These are phyloP conservation scores for Aepyceros melampus DNA, from an alignment of 2,113 vertebrate species.

Conservation along the genomic window DNA sequence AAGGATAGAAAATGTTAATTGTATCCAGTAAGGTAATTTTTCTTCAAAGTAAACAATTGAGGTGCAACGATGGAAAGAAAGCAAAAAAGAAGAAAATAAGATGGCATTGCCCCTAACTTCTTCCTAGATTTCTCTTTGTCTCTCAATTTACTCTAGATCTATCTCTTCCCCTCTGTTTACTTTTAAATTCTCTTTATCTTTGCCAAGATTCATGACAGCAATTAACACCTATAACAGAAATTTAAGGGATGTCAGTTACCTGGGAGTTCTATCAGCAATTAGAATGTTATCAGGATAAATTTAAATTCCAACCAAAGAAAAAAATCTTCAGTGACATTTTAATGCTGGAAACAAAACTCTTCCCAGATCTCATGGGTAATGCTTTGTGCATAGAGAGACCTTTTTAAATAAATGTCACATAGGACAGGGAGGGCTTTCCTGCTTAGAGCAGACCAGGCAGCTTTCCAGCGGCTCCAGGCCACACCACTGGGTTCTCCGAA, in stretches of 20 bases:
- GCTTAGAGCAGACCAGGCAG: not conserved
- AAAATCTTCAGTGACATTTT: conserved; percentile 56
- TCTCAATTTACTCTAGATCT: not conserved
- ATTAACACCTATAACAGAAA: conserved; percentile 78
- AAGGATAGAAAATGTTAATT: not conserved
- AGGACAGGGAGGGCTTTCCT: not conserved
- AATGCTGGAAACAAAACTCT: conserved; percentile 42
- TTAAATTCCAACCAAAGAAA: conserved; percentile 44
- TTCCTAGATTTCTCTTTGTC: not conserved
- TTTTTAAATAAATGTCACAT: conserved; percentile 48
- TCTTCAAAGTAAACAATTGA: not conserved
- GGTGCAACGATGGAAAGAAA: not conserved
- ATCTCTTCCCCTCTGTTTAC: conserved; percentile 60
- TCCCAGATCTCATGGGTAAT: not conserved
- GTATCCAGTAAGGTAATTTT: not conserved
- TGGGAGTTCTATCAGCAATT: conserved; percentile 77
- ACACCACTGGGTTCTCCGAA: not conserved
- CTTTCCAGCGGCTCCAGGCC: not conserved
- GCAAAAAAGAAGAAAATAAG: conserved; percentile 37
- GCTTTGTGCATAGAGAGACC: not conserved
- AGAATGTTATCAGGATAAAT: conserved; percentile 72
- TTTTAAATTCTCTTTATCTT: conserved; percentile 65
- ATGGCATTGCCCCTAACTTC: conserved; percentile 58
- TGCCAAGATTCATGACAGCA: conserved; percentile 59
- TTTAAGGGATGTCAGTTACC: conserved; percentile 46